Evolutionary conservation across 2,113 vertebrate genomes (phyloP).

Genomic region (Ammodytes dubius): DNA sequence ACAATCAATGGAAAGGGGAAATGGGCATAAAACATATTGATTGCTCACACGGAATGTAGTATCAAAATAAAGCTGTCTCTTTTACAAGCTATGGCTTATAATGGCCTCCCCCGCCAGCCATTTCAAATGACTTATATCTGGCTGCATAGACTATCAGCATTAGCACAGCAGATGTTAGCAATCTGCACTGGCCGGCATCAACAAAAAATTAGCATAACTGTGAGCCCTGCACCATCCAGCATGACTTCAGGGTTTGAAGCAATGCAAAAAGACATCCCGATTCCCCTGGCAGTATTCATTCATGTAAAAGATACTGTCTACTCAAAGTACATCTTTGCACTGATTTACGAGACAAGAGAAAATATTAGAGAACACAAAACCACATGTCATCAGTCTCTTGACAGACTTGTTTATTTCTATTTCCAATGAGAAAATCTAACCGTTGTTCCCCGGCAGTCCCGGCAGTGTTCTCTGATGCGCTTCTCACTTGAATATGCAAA

Average conservation of each 20-base stretch:
- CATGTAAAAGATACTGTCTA: conserved; percentile 1
- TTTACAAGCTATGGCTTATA: conserved; percentile 29
- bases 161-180: conserved; percentile 20
- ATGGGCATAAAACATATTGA: conserved; percentile 57
- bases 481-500: conserved; percentile 59
- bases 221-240: conserved; percentile 9
- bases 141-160: conserved; percentile 26
- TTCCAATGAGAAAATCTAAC: conserved; percentile 40
- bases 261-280: conserved; percentile 6
- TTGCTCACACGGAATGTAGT: conserved; percentile 8
- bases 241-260: neutral
- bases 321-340: conserved; percentile 6
- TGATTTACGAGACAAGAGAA: neutral
- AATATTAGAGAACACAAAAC: conserved; percentile 14
- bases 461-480: conserved; percentile 22
- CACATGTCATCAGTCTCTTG: neutral
- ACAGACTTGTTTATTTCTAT: conserved; percentile 20
- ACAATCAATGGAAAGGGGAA: conserved; percentile 55
- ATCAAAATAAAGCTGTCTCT: conserved; percentile 5
- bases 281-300: neutral
- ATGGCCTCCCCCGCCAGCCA: conserved; percentile 1
- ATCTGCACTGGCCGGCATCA: neutral
- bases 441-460: conserved; percentile 9
- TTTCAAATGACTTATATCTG: conserved; percentile 38
- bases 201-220: neutral